A percentile compares a stretch with the other conserved stretches of the same genome.
These are phyloP conservation scores for Mus musculus DNA, from an alignment of 2,113 vertebrate species.

Conservation along the genomic window DNA sequence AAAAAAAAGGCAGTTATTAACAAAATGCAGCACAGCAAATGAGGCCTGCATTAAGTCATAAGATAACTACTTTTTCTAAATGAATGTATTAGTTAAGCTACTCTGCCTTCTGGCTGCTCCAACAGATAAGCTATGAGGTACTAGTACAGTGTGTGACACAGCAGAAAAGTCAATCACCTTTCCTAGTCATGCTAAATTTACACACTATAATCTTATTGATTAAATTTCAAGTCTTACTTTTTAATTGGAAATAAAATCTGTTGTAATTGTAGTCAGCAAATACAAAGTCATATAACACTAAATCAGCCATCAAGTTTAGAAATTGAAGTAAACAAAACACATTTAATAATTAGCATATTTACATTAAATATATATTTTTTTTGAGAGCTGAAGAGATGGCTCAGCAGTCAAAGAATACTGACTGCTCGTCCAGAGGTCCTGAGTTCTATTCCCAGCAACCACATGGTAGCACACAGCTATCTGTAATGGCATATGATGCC, in stretches of 20 bases:
- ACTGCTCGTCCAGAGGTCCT: too few relatives aligned
- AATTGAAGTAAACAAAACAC: constrained; percentile 15
- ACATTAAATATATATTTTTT: neutral
- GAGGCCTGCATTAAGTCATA: constrained; percentile 38
- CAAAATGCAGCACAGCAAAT: constrained; percentile 40
- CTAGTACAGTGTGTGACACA: neutral
- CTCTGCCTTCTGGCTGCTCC: constrained; percentile 15
- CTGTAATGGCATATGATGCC: too few relatives aligned
- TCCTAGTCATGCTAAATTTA: neutral
- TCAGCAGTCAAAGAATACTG: neutral
- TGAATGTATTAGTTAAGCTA: constrained; percentile 14
- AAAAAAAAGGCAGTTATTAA: neutral
- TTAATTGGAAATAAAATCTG: constrained; percentile 48
- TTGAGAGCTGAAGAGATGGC: neutral
- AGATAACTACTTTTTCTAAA: constrained; percentile 43
- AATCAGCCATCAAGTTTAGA: neutral
- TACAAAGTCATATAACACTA: constrained; percentile 48
- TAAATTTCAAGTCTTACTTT: neutral
- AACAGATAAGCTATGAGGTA: neutral
- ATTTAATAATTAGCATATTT: constrained; percentile 7
- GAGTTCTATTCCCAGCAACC: too few relatives aligned
- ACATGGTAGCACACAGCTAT: too few relatives aligned
- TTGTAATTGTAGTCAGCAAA: constrained; percentile 44
- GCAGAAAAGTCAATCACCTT: constrained; percentile 21
- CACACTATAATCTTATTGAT: neutral